Base-by-base conservation (phyloP, 2,113 vertebrate species). In the Oryzias celebensis region DNA sequence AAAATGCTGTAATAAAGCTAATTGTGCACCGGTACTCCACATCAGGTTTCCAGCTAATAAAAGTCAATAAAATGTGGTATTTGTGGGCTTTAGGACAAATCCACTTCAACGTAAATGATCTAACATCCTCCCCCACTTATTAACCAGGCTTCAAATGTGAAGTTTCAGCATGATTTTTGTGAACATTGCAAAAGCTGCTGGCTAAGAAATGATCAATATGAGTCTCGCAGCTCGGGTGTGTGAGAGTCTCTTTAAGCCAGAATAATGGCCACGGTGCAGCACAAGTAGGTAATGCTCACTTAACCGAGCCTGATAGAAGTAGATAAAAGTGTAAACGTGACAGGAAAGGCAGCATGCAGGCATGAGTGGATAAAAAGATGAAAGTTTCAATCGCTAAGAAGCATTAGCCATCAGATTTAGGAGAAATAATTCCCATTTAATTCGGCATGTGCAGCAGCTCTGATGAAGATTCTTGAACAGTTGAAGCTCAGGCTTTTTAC, bases 51-150 rank as follows among this genome's bases (percentile, higher is more conserved):
- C 65, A 67, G 77, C 44, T 7, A 68, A 83, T 82, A 78, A 86
- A 85, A 81, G 85, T 85, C 83, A 85, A 87, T 89, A 82, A 90
- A 88, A 84, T 86, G 82, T 84, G 83, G 85, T 82, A 81, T 86
- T 82, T 85, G 86, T 59, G 87, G 83, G 68, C 62, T 68, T 7
- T 54, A 56, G 73, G 66, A 80, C 77, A 76, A 79, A 80, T 85
- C 81, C 67, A 79, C 72, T 75, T 80, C 28, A 69, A 63, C 56
- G 51, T 78, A 62, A 89, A 77, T 71, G 82, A 84, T 85, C 74
- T 28, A 81, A 63, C 85, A 83, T 82, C 58, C 83, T 44, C 67
- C 52, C 59, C 70, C 62, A 46, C 48, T 71, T 75, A 76, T 63
- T 67, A 71, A 62, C 65, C 46, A 52, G 15, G 28, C n/a, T 64